Evolutionary conservation across 2,888 invertebrate genomes (phyloP).

Genomic region (Oscheius sp.): DNA sequence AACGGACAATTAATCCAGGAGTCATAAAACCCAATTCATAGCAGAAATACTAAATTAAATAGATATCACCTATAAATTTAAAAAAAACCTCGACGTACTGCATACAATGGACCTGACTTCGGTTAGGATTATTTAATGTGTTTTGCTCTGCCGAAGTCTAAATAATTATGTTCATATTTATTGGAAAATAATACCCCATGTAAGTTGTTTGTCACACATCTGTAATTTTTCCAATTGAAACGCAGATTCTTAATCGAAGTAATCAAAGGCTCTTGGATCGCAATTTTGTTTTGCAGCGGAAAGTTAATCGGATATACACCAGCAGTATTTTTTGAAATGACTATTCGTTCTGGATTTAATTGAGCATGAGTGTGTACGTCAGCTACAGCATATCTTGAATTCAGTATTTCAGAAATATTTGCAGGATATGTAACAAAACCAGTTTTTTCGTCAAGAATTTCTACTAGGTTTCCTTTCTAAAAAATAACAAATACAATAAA

Average conservation of each 20-base stretch:
- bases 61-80: no score
- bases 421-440: constrained; percentile 23
- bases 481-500: neutral
- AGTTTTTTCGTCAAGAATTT: constrained; percentile 11
- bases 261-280: constrained; percentile 7
- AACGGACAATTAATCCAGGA: constrained; percentile 15
- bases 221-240: constrained; percentile 15
- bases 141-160: neutral
- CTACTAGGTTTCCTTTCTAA: constrained; percentile 17
- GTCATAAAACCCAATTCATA: constrained; percentile 18
- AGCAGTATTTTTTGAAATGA: neutral
- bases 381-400: constrained; percentile 1
- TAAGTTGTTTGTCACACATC: neutral
- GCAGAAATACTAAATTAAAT: constrained; percentile 24
- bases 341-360: neutral
- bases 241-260: neutral
- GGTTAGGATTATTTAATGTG: neutral
- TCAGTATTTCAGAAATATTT: constrained; percentile 19
- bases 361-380: neutral
- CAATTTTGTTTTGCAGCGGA: neutral
- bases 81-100: constrained; percentile 32
- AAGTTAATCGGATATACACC: constrained; percentile 6
- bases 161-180: neutral
- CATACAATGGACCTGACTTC: neutral
- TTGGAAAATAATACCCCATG: neutral